These are phyloP conservation scores for Tribolium freemani DNA, from an alignment of 2,888 invertebrate species.

Conservation along the genomic window DNA sequence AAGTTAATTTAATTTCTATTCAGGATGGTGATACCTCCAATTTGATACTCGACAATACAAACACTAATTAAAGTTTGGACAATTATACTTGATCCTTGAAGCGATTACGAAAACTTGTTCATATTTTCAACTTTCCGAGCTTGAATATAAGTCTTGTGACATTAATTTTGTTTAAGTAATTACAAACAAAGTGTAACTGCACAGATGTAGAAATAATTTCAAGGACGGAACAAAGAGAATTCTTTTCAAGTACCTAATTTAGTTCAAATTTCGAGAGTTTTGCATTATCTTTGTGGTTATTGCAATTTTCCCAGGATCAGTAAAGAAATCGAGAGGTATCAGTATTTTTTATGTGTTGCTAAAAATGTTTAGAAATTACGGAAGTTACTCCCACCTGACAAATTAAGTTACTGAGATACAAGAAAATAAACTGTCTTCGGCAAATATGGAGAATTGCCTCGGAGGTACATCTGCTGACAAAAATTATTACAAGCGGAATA, in stretches of 20 bases:
- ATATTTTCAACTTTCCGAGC: not conserved
- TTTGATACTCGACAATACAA: slow-evolving; percentile 18
- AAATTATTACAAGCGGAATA: slow-evolving; percentile 40
- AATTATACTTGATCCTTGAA: not conserved
- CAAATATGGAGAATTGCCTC: slow-evolving; percentile 40
- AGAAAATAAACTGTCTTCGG: slow-evolving; percentile 38
- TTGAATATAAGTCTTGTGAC: not conserved
- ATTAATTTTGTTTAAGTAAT: not conserved
- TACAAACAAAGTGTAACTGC: not conserved
- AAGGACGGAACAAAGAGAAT: not conserved
- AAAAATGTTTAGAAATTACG: slow-evolving; percentile 29
- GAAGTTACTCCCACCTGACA: slow-evolving; percentile 34
- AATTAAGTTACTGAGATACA: slow-evolving; percentile 37
- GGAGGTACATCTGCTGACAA: slow-evolving; percentile 42
- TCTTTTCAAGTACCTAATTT: not conserved
- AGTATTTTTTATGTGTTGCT: not conserved
- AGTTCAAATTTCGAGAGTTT: not conserved
- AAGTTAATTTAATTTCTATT: slow-evolving; percentile 20
- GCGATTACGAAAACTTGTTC: not conserved
- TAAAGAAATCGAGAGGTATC: too few species aligned
- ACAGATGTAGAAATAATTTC: not conserved
- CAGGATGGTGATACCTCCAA: slow-evolving; percentile 30
- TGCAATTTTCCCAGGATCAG: not conserved
- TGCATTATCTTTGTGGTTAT: not conserved
- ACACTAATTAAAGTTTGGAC: too few species aligned